Evolutionary conservation across 1,140 invertebrate genomes (phyloP).

Genomic region (Drusus annulatus): DNA sequence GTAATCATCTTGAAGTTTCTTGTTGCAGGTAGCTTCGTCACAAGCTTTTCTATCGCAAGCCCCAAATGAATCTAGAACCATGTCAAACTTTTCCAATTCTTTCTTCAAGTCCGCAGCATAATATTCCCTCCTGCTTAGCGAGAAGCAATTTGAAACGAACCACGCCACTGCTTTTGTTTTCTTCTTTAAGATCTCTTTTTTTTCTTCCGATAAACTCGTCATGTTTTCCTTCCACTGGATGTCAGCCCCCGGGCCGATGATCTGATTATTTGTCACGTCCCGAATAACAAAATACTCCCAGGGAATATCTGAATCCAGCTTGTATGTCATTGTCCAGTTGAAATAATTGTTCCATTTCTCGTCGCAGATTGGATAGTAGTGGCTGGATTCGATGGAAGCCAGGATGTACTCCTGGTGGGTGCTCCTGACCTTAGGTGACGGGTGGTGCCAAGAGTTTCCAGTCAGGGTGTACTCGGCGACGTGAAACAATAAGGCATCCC

Average conservation of each 20-base stretch:
- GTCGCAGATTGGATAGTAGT: constrained; percentile 64
- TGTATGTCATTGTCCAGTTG: constrained; percentile 79
- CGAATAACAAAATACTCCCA: constrained; percentile 70
- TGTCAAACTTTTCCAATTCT: constrained; percentile 65
- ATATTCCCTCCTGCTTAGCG: constrained; percentile 69
- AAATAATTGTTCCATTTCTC: constrained; percentile 66
- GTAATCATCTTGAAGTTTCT: constrained; percentile 70
- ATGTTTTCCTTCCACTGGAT: constrained; percentile 62
- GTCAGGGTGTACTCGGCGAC: constrained; percentile 47
- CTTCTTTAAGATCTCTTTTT: constrained; percentile 61
- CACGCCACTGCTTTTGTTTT: constrained; percentile 72
- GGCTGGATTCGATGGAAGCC: constrained; percentile 64
- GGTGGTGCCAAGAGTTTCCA: constrained; percentile 38
- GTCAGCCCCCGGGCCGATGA: constrained; percentile 62
- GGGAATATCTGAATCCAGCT: constrained; percentile 75
- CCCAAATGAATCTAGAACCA: constrained; percentile 79
- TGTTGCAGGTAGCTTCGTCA: constrained; percentile 64
- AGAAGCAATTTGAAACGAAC: constrained; percentile 78
- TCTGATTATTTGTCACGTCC: constrained; percentile 58
- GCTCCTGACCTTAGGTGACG: neutral
- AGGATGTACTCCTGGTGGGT: constrained; percentile 60
- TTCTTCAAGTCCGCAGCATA: constrained; percentile 73
- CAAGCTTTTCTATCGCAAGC: constrained; percentile 71
- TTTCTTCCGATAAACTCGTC: constrained; percentile 60
- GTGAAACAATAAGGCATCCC: constrained; percentile 50